These are phyloP conservation scores for Hipposideros larvatus DNA, from an alignment of 2,797 vertebrate genomes.

Conservation along the genomic window DNA sequence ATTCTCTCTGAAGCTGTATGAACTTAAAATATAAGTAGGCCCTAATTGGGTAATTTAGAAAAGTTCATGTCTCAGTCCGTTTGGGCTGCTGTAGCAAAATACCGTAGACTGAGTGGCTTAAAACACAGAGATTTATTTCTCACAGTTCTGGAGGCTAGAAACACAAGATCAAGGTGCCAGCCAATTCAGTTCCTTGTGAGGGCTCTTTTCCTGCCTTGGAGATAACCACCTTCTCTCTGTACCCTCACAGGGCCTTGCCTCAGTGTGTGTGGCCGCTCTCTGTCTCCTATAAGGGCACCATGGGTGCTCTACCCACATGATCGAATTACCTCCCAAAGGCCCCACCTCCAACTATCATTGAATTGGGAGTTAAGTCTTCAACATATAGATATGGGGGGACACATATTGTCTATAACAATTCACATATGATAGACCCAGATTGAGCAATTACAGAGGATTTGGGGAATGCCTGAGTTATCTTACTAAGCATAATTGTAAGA, in stretches of 20 bases:
- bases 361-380: background rate
- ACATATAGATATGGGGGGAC: background rate
- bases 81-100: background rate
- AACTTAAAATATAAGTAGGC: background rate
- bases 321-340: background rate
- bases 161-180: background rate
- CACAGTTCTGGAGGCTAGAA: background rate
- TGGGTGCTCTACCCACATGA: background rate
- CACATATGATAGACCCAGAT: background rate
- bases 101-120: background rate
- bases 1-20: background rate
- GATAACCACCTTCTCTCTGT: background rate
- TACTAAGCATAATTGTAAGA: background rate
- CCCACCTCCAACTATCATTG: background rate
- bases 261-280: background rate
- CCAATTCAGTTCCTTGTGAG: background rate
- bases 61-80: background rate
- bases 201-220: background rate
- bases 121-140: background rate
- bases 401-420: background rate
- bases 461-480: background rate
- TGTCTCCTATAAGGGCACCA: background rate
- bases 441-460: background rate
- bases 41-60: background rate
- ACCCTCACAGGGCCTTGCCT: background rate